These are phyloP conservation scores for Metridium senile DNA, from an alignment of 92 coral and sea anemone genomes.

Conservation along the genomic window DNA sequence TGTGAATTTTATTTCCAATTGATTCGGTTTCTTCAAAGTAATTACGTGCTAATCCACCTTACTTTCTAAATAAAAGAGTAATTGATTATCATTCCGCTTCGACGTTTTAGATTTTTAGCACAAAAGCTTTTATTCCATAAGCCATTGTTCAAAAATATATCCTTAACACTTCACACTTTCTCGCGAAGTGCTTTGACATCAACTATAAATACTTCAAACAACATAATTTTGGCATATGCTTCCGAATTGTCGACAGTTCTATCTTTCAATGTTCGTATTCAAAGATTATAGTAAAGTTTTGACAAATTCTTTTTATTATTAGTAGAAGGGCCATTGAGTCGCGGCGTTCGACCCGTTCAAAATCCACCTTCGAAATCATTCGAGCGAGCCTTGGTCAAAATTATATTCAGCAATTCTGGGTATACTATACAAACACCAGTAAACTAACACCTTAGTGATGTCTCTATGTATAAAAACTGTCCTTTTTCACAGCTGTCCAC, in stretches of 20 bases:
- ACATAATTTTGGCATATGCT: not conserved
- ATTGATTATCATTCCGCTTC: slow-evolving; percentile 3
- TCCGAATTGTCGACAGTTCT: slow-evolving; percentile 2
- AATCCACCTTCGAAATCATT: too few species aligned
- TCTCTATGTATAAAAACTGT: not conserved
- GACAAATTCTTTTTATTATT: too few species aligned
- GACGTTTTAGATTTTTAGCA: not conserved
- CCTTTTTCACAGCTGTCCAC: not conserved
- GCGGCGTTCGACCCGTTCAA: too few species aligned
- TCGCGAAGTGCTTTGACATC: slow-evolving; percentile 1
- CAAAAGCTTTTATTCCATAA: not conserved
- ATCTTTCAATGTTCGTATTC: not conserved
- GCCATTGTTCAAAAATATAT: not conserved
- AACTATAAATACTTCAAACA: not conserved
- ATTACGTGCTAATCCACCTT: slow-evolving; percentile 9
- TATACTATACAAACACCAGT: not conserved
- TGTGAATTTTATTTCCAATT: not conserved
- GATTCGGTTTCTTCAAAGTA: not conserved
- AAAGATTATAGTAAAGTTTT: too few species aligned
- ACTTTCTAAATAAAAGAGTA: not conserved
- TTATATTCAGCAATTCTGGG: not conserved
- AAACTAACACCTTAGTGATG: not conserved
- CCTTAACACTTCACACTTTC: not conserved
- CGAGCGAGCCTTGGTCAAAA: not conserved
- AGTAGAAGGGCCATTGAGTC: not conserved